Evolutionary conservation across 30 jellyfish, hydroid and myxozoan genomes (phyloP).

Genomic region (Mastigias papua): DNA sequence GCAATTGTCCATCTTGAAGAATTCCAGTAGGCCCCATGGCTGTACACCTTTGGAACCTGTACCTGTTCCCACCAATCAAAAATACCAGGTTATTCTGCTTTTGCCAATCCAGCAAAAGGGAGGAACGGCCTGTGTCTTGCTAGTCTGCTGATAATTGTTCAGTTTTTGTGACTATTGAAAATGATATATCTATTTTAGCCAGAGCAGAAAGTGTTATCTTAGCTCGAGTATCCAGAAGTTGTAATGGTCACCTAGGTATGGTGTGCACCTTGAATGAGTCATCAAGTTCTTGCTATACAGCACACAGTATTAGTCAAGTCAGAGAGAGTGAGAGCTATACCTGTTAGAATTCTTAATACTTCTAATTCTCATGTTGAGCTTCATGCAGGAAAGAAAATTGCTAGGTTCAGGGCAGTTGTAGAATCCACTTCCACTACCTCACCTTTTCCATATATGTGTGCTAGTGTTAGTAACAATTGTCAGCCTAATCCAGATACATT

Average conservation of each 20-base stretch:
- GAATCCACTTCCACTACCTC: slow-evolving; percentile 16
- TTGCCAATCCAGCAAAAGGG: slow-evolving; percentile 11
- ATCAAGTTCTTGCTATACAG: not conserved
- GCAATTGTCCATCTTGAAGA: not conserved
- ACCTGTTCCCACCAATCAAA: not conserved
- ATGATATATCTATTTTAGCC: not conserved
- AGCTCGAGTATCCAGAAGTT: slow-evolving; percentile 2
- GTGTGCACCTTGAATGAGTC: slow-evolving; percentile 17
- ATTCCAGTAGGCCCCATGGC: slow-evolving; percentile 1
- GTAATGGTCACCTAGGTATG: slow-evolving; percentile 33
- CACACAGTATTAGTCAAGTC: slow-evolving; percentile 44
- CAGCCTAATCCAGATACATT: not conserved
- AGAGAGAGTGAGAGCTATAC: not conserved
- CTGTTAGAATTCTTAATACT: slow-evolving; percentile 37
- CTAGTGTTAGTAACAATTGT: not conserved
- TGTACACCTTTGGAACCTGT: not conserved
- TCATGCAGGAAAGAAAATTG: not conserved
- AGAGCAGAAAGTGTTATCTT: slow-evolving; percentile 11
- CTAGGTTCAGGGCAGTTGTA: slow-evolving; percentile 22
- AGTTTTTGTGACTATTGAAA: slow-evolving; percentile 7
- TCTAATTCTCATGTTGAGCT: slow-evolving; percentile 30
- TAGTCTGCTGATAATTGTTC: not conserved
- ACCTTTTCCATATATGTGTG: not conserved
- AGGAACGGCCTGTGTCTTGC: not conserved
- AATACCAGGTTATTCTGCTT: not conserved